A percentile compares a stretch with the other conserved stretches of the same genome.
Conservation (phyloP, 2,113 vertebrate species). For the Pelecanoides urinatrix region DNA sequence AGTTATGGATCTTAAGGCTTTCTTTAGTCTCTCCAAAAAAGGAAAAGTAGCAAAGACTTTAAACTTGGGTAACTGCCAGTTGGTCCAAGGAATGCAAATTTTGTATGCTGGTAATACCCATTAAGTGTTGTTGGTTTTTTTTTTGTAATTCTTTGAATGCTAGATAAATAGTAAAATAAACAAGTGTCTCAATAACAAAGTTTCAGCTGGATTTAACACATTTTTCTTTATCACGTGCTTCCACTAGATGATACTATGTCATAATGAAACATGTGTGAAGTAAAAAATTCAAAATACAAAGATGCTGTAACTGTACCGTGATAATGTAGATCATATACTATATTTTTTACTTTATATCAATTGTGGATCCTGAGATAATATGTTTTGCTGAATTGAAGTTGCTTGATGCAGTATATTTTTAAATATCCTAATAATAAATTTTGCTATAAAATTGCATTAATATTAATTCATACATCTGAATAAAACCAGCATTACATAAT, state of each 20-base stretch:
- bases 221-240: neutral
- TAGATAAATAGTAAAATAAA: neutral
- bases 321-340: neutral
- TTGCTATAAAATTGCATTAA: neutral
- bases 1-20: neutral
- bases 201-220: neutral
- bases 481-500: neutral
- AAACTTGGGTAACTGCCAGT: neutral
- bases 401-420: neutral
- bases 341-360: neutral
- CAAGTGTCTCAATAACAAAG: neutral
- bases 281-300: neutral
- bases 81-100: neutral
- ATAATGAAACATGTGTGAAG: neutral
- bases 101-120: neutral
- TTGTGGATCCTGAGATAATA: neutral
- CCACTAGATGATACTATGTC: neutral
- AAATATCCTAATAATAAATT: neutral
- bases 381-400: neutral
- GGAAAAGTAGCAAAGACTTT: slow-evolving; percentile 13
- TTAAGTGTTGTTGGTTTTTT: neutral
- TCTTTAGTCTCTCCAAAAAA: slow-evolving; percentile 23
- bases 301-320: neutral
- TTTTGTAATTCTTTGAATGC: neutral
- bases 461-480: neutral